Base-by-base conservation (phyloP, 2,888 invertebrate species). In the Laothoe populi region DNA sequence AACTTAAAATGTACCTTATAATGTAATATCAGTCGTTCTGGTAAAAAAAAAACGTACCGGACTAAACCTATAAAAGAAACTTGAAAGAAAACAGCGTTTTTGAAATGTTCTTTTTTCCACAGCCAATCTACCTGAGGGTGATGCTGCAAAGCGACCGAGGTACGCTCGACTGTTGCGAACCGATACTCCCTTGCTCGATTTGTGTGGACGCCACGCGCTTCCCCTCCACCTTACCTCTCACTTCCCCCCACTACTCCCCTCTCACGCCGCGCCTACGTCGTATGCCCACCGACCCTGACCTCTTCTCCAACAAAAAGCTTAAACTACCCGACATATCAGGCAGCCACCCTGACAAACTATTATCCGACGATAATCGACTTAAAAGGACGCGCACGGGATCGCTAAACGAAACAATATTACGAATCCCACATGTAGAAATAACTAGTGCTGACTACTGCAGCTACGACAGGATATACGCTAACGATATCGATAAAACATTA, bases 91-190 rank as follows among this genome's bases (percentile, higher is more conserved):
- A 19, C 59, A 53, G 8, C 7, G 4, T 38, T 2, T 26, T 26
- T 26, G 7, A 31, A 16, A 21, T 10, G 0, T 13, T 2, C 7
- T 57, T 35, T 64, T 44, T 59, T 64, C 64, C 64, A 61, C 95
- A 97, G 97, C 97, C 97, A 78, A 96, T 97, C 88, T 96, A 95
- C 93, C 94, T 96, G 74, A 95, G 94, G 81, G 94, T 95, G 89
- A 91, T 94, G 87, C 94, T 97, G 74, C 94, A 94, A 81, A 91
- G 94, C 79, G 95, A 96, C 83, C 94, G 96, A 96, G 97, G 97
- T 96, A 96, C 92, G 87, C 88, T 95, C 85, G 88, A 91, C 81
- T 95, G 95, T 89, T 94, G 94, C 94, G 90, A 92, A 86, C 81
- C 86, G 73, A 86, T 83, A 70, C 78, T 82, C 68, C 82, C 86